Conservation (phyloP, 2,113 vertebrate species). For the Pycnonotus jocosus region DNA sequence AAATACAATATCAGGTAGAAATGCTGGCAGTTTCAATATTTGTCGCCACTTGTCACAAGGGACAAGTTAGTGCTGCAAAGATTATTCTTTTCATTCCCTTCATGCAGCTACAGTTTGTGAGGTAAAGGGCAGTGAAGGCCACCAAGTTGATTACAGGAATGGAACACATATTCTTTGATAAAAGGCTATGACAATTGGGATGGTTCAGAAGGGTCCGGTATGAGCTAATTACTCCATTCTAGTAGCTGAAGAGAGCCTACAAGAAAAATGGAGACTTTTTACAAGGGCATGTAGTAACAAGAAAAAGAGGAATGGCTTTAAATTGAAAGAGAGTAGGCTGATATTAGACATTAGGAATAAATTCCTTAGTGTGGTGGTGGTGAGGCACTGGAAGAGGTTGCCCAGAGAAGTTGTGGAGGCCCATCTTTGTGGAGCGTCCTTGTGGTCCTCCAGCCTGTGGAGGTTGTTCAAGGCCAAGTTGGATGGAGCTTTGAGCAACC, state of each 20-base stretch:
- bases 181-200: not conserved
- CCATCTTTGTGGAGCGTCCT: too few species aligned
- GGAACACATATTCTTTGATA: not conserved
- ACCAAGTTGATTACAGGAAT: not conserved
- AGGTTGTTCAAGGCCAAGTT: not conserved
- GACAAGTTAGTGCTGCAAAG: not conserved
- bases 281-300: not conserved
- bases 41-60: not conserved
- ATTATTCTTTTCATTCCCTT: not conserved
- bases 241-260: not conserved
- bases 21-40: not conserved
- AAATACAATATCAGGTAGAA: not conserved
- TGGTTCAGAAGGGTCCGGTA: not conserved
- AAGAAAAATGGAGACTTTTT: not conserved
- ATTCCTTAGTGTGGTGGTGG: not conserved
- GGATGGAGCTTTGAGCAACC: not conserved
- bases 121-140: not conserved
- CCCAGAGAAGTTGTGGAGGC: not conserved
- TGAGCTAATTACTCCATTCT: not conserved
- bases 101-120: not conserved
- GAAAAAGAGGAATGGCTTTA: not conserved
- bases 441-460: too few species aligned
- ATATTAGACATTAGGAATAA: not conserved
- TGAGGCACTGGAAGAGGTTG: not conserved
- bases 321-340: not conserved